Evolutionary conservation across 2,888 invertebrate species (phyloP), one percentile per base, ranked within the genome.

Genomic region (Drosophila longiperda): DNA sequence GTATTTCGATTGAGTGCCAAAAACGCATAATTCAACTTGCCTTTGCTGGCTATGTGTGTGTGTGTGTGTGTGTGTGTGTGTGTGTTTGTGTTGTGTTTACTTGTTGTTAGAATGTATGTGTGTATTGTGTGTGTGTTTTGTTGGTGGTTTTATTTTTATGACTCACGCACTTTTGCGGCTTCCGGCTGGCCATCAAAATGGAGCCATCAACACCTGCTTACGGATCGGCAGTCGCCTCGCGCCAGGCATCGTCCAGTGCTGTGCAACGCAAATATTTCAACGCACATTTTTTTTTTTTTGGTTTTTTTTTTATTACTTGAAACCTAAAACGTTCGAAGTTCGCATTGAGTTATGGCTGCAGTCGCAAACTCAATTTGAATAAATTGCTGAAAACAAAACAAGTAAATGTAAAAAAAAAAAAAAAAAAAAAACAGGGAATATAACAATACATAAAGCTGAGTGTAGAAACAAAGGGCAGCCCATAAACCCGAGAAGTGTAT

Each of bases 331-430:
- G 60, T 61, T 84, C 66, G 57, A 78, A 69, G 77, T 78, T 82
- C 50, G 66, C 81, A 83, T 78, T 88, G 88, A 85, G 83, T 90
- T 90, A 87, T 90, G 80, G 87, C 88, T 66, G 87, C 84, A 83
- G 89, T 84, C 83, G 81, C 78, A 72, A 90, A 90, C 87, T 88
- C 90, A 87, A 87, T 89, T 90, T 88, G 82, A 82, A 84, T 90
- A 86, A 90, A 89, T 90, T 89, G 82, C 75, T 78, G 81, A 34
- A 66, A 71, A 79, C 66, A 69, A 80, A 87, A 82, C 79, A 84
- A 83, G 79, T 75, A 73, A 54, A 72, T 76, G 62, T 20, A 15
- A 45, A 15, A 69, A 15, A n/a, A 42, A 57, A 36, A 40, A 17
- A 26, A n/a, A 17, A 34, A 49, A 49, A 59, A 42, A 57, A 60